Evolutionary conservation across 2,888 invertebrate species (phyloP), one percentile per base, ranked within the genome.

Genomic region (Sminthurides aquaticus): DNA sequence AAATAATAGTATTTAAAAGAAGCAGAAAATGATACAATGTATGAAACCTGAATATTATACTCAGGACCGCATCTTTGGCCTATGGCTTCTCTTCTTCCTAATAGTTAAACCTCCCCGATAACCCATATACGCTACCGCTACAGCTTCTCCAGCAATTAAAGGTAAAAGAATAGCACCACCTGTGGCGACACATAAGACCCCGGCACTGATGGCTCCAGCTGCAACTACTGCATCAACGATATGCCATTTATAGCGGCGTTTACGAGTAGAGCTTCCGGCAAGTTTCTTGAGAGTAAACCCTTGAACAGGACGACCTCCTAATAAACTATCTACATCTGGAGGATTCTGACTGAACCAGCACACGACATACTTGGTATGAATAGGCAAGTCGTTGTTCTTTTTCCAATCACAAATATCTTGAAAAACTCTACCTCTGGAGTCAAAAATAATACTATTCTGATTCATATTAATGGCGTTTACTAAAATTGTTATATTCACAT

Each of bases 321-420:
- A 5, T 15, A 34, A 11, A 11, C 8, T 11, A 34, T 5, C 15
- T 34, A 15, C 15, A 34, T 5, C 15, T 34, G 5, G 43, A 5
- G 43, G 5, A 5, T 15, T 34, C 15, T 22, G 22, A 52, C 20
- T 52, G 15, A 52, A 18, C 3, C 20, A 5, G 20, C 52, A 15
- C 5, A 22, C 20, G 52, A 59, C 18, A 22, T 24, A 54, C 8
- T 59, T 20, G 3, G 24, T 64, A 26, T 49, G 34, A 5, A 57
- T 52, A 11, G 59, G 56, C 1, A 64, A 24, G 3, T 58, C 54
- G 26, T 59, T 64, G 26, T 59, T 18, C 27, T 43, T 59, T n/a
- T 48, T 2, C 64, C 64, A 64, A 25, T 64, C 64, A 3, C 22
- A 18, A 34, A 64, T 25, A 60, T 60, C 20, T n/a, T 34, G 57